Conservation (phyloP, 2,113 vertebrate species). For the Eulemur macaco region DNA sequence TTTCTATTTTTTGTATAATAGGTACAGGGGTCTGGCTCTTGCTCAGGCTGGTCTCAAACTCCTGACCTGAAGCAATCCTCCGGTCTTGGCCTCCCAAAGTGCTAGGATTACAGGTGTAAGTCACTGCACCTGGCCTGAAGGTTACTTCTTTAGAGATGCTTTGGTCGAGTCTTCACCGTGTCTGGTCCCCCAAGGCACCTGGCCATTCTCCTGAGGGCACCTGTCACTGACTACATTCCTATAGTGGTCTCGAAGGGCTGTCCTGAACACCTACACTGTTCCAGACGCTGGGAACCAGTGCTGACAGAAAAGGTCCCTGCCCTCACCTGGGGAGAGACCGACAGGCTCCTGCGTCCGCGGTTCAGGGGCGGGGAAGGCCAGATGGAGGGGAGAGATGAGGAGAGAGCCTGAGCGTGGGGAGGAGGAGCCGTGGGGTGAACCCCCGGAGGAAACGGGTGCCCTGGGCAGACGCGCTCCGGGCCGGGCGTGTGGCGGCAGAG, state of each 20-base stretch:
- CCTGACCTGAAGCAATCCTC: too few relatives aligned
- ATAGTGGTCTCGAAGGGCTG: accelerated
- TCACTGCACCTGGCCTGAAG: too few relatives aligned
- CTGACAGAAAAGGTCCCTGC: neutral
- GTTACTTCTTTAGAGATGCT: too few relatives aligned
- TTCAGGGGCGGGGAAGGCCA: neutral
- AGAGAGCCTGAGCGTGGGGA: neutral
- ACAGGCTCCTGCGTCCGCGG: neutral
- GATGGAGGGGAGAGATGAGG: too few relatives aligned
- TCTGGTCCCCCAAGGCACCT: neutral
- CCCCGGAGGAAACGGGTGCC: neutral
- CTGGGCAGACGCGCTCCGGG: neutral
- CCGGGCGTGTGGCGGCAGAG: accelerated
- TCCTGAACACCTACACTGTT: neutral
- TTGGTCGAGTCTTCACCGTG: neutral
- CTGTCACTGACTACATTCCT: neutral
- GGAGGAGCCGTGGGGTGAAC: neutral
- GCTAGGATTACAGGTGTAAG: too few relatives aligned
- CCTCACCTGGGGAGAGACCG: neutral
- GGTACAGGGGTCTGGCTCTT: too few relatives aligned
- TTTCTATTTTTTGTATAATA: too few relatives aligned
- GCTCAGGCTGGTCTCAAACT: too few relatives aligned
- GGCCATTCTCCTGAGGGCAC: neutral
- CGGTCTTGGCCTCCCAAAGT: too few relatives aligned
- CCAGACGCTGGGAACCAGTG: neutral